Evolutionary conservation across 1,140 invertebrate species (phyloP), one percentile per base, ranked within the genome.

Genomic region (Drosophila sproati): DNA sequence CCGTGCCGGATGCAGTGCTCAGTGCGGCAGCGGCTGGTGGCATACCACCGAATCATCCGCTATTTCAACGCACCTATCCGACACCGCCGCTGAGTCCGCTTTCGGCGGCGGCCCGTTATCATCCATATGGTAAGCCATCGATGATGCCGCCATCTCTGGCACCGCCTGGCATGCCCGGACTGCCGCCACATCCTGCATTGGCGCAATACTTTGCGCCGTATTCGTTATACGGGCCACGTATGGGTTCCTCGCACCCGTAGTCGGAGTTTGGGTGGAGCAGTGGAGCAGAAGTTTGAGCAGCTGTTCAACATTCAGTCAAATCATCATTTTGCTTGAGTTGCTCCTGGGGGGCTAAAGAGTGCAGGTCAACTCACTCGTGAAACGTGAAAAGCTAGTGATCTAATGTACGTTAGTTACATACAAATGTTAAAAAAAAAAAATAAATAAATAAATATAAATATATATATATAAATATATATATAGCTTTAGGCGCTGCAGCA

Each of bases 161-260:
- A 6, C 87, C 86, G 79, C 93, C 94, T 71, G 92, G 95, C 61
- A 81, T 95, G 79, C 91, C 95, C 81, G 94, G 94, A 29, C 82
- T 94, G 31, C 95, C 96, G 28, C 94, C 95, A 43, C 95, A 96
- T 92, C 95, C 95, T 28, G 95, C 94, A 47, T 93, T 95, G 77
- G 95, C 95, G 2, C 95, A 96, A 28, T 98, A 98, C 91, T 96
- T 97, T 88, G 96, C 96, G 2, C 97, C 97, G 1, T 98, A 97
- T 92, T 96, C 96, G 20, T 93, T 98, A 28, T 98, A 98, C 85
- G 96, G 96, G n/a, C 96, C 97, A 32, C 94, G 97, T 81, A 93
- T 97, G 59, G 96, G 96, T 2, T 95, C 96, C 2, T 94, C 96
- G n/a, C 95, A 95, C 91, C 95, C 94, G 71, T 95, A 92, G 83